Evolutionary conservation across 1,140 invertebrate species (phyloP), one percentile per base, ranked within the genome.

Genomic region (Trichogramma pretiosum): DNA sequence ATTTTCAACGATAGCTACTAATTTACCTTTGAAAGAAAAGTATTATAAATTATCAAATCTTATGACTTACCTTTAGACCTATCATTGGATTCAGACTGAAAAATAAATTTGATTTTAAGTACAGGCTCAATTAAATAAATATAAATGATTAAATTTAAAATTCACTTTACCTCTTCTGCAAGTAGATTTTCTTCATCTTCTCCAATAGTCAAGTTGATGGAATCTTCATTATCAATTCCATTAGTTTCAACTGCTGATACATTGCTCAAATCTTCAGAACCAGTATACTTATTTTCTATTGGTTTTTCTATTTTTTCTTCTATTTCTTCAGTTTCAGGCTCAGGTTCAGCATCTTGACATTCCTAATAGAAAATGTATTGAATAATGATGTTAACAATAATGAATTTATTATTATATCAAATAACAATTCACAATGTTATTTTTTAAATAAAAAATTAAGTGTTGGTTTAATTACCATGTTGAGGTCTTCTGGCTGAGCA

Each of bases 171-270:
- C 78, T 87, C 84, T 68, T 86, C 84, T 56, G 80, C 82, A 44
- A 87, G 76, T 33, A 87, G 72, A 71, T 80, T 79, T 60, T 80
- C 78, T 58, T 87, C 85, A 68, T 87, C 85, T 68, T 87, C 85
- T 32, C 82, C 84, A 60, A 87, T 80, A 48, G 84, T 85, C 46
- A 88, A 70, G 65, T 86, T 86, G 34, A 87, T 85, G 16, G 84
- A 85, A 68, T 87, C 84, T 60, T 87, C 85, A 47, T 83, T 82
- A 54, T 83, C 81, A 52, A 78, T 73, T 18, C 70, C 73, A 57
- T 74, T 73, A 18, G 66, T 57, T 59, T 75, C 71, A 10, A 61
- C 50, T 14, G 55, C 48, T 11, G 58, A 55, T 10, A 58, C 46
- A 7, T 59, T 35, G 32, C 49, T 51, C 35, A 32, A 35, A 8